Evolutionary conservation across 1,140 invertebrate species (phyloP), one percentile per base, ranked within the genome.

Genomic region (Cardiocondyla obscurior): DNA sequence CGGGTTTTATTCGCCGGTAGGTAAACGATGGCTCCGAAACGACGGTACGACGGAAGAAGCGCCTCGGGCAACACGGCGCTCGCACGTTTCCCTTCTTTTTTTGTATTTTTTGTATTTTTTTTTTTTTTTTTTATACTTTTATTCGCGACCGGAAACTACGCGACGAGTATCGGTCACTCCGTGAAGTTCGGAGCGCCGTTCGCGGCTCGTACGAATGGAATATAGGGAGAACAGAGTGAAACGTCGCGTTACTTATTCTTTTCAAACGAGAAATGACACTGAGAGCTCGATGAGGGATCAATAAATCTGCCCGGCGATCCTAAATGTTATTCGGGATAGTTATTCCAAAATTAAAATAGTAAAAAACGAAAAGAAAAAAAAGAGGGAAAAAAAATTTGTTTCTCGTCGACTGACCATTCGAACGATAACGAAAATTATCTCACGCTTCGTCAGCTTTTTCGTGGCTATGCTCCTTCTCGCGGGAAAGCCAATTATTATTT

Each of bases 1-100:
- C 30, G 81, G 25, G 60, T 73, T 84, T 85, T 84, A 81, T 85
- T 67, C 49, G 55, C 44, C 22, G 49, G 46, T 42, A 64, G 74
- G 46, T 55, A 79, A 79, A 79, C 74, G 74, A 79, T 79, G 74
- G 62, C 46, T 55, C 62, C 60, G 25, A 51, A n/a, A 14, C 70
- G 74, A 42, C 49, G 73, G 14, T 49, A 64, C 33, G 74, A 19
- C 62, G 62, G 74, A 79, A 67, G 74, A 67, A 67, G 46, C 46
- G 62, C 25, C 36, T 69, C 62, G 62, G 73, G 55, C 72, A 49
- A 33, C 53, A 30, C 57, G 39, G 28, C 53, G 42, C 14, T 36
- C 22, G 53, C 22, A 36, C 19, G n/a, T n/a, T n/a, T n/a, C n/a
- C n/a, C n/a, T n/a, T n/a, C n/a, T n/a, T n/a, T n/a, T n/a, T n/a